Percentiles rank a stretch among this genome's conserved stretches.
phyloP scores from a whole-genome alignment of 2,797 vertebrate species.

The Rhodeus uyekii region DNA sequence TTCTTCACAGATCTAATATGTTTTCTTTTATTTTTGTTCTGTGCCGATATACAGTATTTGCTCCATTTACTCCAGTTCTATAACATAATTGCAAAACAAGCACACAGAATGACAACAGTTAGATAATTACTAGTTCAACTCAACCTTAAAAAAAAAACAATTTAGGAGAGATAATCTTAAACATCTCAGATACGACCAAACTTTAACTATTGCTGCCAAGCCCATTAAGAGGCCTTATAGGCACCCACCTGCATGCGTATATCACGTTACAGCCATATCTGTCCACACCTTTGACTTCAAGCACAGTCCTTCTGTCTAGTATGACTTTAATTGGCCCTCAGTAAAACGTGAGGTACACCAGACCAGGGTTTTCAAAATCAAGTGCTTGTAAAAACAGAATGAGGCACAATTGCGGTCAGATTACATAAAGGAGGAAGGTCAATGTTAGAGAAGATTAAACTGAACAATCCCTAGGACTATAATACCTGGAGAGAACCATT shows the following conservation, averaged over 20 bases:
- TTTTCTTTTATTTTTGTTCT: neutral
- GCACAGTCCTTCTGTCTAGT: slow-evolving; percentile 37
- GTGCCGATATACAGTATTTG: neutral
- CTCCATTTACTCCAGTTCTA: neutral
- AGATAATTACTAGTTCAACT: neutral
- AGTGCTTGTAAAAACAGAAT: slow-evolving; percentile 17
- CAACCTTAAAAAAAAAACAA: slow-evolving; percentile 8
- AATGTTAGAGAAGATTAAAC: slow-evolving; percentile 36
- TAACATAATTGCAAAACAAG: neutral
- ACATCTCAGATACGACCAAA: slow-evolving; percentile 12
- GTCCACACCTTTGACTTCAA: slow-evolving; percentile 33
- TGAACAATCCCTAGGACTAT: slow-evolving; percentile 21
- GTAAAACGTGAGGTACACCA: slow-evolving; percentile 40
- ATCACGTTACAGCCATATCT: slow-evolving; percentile 48
- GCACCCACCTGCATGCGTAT: slow-evolving; percentile 46
- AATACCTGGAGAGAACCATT: neutral
- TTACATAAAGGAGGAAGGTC: slow-evolving; percentile 38
- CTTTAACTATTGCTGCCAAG: slow-evolving; percentile 23
- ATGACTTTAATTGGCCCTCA: slow-evolving; percentile 24
- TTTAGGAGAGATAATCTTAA: slow-evolving; percentile 27
- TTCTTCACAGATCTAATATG: neutral
- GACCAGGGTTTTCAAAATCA: slow-evolving; percentile 30
- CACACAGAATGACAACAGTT: neutral
- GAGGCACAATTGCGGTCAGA: slow-evolving; percentile 27
- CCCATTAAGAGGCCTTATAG: slow-evolving; percentile 31